Evolutionary conservation across 2,113 vertebrate species (phyloP).

Genomic region (Labeo catla): DNA sequence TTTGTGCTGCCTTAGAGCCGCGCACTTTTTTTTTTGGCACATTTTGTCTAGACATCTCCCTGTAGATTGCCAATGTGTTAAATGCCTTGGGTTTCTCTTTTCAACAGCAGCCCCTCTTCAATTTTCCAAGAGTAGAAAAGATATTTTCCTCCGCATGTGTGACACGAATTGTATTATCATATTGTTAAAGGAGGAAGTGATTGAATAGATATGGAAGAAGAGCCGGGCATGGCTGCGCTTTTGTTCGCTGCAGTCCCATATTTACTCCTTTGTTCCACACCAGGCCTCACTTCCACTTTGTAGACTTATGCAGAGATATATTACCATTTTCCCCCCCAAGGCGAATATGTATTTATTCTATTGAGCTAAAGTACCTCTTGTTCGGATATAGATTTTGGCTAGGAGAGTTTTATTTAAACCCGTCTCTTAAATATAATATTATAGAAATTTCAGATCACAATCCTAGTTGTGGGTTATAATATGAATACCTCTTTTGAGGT

Average conservation of each 20-base stretch:
- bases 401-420: not conserved
- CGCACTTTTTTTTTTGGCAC: slow-evolving; percentile 50
- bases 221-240: not conserved
- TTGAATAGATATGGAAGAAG: slow-evolving; percentile 21
- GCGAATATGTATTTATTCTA: slow-evolving; percentile 8
- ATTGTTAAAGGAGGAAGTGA: slow-evolving; percentile 45
- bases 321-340: not conserved
- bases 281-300: slow-evolving; percentile 5
- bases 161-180: slow-evolving; percentile 53
- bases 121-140: slow-evolving; percentile 48
- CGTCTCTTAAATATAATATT: not conserved
- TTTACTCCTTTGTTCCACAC: slow-evolving; percentile 12
- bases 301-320: not conserved
- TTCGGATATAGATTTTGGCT: not conserved
- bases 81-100: slow-evolving; percentile 55
- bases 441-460: not conserved
- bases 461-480: not conserved
- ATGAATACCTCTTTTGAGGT: not conserved
- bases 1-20: slow-evolving; percentile 61
- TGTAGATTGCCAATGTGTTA: slow-evolving; percentile 54
- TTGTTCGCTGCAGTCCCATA: not conserved
- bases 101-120: slow-evolving; percentile 39
- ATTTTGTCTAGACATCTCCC: slow-evolving; percentile 53
- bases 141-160: slow-evolving; percentile 32
- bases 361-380: not conserved